Evolutionary conservation across 2,888 invertebrate genomes (phyloP).

Genomic region (Catonia carolina): DNA sequence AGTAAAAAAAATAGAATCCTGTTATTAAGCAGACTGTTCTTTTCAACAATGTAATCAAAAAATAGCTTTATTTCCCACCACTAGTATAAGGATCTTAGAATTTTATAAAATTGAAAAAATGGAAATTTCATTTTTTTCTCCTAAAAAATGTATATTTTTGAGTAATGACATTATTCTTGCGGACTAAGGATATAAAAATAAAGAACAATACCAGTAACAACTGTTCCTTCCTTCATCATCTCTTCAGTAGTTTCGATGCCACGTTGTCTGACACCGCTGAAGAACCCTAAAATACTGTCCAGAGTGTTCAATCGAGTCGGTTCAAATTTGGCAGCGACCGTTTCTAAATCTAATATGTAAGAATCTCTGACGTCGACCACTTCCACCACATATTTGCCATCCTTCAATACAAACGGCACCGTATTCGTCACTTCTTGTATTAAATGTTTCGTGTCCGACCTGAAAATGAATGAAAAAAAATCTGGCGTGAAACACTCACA

Average conservation of each 20-base stretch:
- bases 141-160: too few relatives aligned
- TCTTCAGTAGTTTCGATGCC: slow-evolving; percentile 83
- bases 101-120: too few relatives aligned
- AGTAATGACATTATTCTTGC: too few relatives aligned
- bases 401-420: slow-evolving; percentile 69
- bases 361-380: slow-evolving; percentile 68
- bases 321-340: slow-evolving; percentile 75
- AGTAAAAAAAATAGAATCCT: too few relatives aligned
- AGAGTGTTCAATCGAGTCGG: slow-evolving; percentile 67
- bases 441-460: slow-evolving; percentile 1
- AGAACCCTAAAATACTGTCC: slow-evolving; percentile 74
- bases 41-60: too few relatives aligned
- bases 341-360: slow-evolving; percentile 69
- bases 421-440: slow-evolving; percentile 46
- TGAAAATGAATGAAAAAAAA: neutral
- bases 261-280: slow-evolving; percentile 55
- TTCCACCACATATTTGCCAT: slow-evolving; percentile 58
- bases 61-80: too few relatives aligned
- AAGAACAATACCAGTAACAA: slow-evolving; percentile 69
- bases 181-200: too few relatives aligned
- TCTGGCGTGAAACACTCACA: too few relatives aligned
- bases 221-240: slow-evolving; percentile 74
- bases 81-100: too few relatives aligned
- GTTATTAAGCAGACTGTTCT: too few relatives aligned
- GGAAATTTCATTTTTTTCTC: too few relatives aligned